Conservation (phyloP, 2,113 vertebrate genomes). For the Spheniscus mendiculus region DNA sequence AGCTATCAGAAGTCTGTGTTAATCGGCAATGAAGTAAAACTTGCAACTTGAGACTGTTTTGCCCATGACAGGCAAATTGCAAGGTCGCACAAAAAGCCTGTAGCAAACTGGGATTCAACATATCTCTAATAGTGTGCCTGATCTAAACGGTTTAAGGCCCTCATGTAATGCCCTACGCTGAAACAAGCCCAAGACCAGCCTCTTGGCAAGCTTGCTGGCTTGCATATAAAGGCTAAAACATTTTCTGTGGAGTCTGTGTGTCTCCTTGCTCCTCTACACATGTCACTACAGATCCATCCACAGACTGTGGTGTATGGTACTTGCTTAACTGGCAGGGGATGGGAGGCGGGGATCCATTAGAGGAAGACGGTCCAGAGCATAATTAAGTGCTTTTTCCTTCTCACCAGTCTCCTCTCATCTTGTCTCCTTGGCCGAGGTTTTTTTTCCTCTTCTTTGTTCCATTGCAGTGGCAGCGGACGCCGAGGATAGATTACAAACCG, state of each 20-base stretch:
- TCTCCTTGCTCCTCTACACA: not conserved
- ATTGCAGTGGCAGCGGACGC: not conserved
- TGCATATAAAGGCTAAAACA: not conserved
- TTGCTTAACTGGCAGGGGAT: not conserved
- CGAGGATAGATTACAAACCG: not conserved
- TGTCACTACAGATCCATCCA: accelerated
- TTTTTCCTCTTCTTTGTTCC: not conserved
- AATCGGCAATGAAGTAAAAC: not conserved
- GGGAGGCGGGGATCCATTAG: not conserved
- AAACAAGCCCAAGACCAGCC: not conserved
- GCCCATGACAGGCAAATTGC: not conserved
- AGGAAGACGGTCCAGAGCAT: not conserved
- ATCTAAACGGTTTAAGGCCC: not conserved
- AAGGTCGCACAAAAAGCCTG: not conserved
- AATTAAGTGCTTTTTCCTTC: not conserved
- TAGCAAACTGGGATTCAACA: not conserved
- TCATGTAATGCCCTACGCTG: not conserved
- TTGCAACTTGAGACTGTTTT: not conserved
- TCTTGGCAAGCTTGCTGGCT: not conserved
- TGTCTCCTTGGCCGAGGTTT: not conserved
- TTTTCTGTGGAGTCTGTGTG: not conserved
- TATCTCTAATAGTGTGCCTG: accelerated
- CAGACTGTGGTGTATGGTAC: not conserved
- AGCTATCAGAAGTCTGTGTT: not conserved
- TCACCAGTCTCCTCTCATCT: not conserved